Evolutionary conservation across 2,888 invertebrate species (phyloP), one percentile per base, ranked within the genome.

Genomic region (Dolichomitus sp.): DNA sequence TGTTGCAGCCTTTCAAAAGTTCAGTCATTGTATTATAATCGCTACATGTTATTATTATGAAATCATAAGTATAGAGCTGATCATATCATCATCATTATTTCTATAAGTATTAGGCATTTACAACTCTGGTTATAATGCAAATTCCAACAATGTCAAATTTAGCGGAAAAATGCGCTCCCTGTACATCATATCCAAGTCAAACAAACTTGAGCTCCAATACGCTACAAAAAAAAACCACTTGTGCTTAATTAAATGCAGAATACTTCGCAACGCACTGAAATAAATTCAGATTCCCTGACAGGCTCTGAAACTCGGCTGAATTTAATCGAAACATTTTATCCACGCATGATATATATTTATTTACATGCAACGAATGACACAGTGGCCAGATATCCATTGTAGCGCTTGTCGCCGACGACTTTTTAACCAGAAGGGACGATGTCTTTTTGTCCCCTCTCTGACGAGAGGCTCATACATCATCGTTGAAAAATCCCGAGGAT

Each of bases 381-480:
- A 72, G 45, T 59, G 17, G 59, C 42, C 63, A 37, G 40, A 59
- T 79, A 82, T 70, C 59, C 65, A 79, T 79, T 72, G 78, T 59
- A 27, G 14, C 57, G 59, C 74, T 72, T 66, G 75, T 82, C 75
- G 61, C 75, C 77, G 68, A 78, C 57, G 79, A 79, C 75, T 79
- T 79, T 83, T 83, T 75, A 75, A 75, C 66, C 75, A 45, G 33
- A 48, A 40, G 17, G 65, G 69, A 61, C 74, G 69, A 65, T 70
- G n/a, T 45, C 37, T 82, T 72, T 79, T 66, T 61, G 9, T 50
- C 27, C 27, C 63, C 69, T 66, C 75, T 14, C 33, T 45, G 66
- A 40, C 33, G 40, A 45, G 40, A 57, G 33, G 57, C 74, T 82
- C 82, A 74, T 82, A 74, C 61, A 78, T 82, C 82, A 82, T 70